These are phyloP conservation scores for Tichodroma muraria DNA, from an alignment of 2,113 vertebrate species.

Conservation along the genomic window DNA sequence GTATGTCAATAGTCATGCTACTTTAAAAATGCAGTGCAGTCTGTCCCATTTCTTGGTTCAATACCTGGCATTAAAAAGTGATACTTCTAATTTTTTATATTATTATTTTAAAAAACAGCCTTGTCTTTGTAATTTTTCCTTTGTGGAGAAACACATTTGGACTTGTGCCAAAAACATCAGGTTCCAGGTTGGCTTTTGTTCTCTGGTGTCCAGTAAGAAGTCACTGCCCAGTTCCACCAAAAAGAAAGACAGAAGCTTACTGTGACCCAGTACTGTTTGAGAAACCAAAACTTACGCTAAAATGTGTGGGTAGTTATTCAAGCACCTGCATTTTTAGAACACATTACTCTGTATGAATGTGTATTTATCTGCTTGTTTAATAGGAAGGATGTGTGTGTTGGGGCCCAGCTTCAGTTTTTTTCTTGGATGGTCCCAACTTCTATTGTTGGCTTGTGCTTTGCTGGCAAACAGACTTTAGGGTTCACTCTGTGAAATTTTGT, in stretches of 20 bases:
- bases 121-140: background rate
- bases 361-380: slow-evolving; percentile 25
- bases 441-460: slow-evolving; percentile 45
- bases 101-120: background rate
- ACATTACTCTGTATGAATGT: background rate
- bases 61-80: slow-evolving; percentile 21
- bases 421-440: background rate
- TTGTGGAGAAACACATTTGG: background rate
- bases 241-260: background rate
- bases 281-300: background rate
- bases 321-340: slow-evolving; percentile 33
- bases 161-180: background rate
- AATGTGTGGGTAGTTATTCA: background rate
- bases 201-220: background rate
- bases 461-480: slow-evolving; percentile 30
- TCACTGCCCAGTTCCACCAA: background rate
- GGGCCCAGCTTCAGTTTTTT: background rate
- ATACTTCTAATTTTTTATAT: background rate
- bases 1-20: slow-evolving; percentile 9
- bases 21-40: slow-evolving; percentile 37
- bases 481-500: slow-evolving; percentile 46
- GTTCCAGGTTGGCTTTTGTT: slow-evolving; percentile 4
- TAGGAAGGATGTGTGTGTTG: background rate
- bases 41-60: background rate
- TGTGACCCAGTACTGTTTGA: background rate